Conservation (phyloP, 2,113 vertebrate genomes). For the Petrocephalus zakoni region DNA sequence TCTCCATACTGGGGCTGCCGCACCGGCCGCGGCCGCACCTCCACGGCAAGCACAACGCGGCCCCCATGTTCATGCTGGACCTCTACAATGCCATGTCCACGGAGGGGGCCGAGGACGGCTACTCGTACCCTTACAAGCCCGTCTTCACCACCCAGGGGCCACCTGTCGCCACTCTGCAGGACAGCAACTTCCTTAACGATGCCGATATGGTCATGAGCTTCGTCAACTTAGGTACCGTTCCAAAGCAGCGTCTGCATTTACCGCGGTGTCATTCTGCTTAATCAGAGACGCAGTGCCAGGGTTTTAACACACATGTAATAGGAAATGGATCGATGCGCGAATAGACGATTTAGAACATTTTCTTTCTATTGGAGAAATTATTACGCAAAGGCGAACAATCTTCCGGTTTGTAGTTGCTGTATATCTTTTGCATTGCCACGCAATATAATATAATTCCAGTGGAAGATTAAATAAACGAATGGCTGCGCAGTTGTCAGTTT, state of each 20-base stretch:
- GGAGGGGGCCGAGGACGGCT: slow-evolving; percentile 66
- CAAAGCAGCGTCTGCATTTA: neutral
- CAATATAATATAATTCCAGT: neutral
- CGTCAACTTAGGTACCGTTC: slow-evolving; percentile 82
- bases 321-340: neutral
- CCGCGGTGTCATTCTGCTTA: neutral
- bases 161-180: slow-evolving; percentile 75
- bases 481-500: neutral
- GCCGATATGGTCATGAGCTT: slow-evolving; percentile 99
- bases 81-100: slow-evolving; percentile 87
- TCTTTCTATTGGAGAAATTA: neutral
- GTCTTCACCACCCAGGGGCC: slow-evolving; percentile 72
- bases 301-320: neutral
- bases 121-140: slow-evolving; percentile 75
- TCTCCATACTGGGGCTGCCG: slow-evolving; percentile 92
- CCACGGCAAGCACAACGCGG: slow-evolving; percentile 83
- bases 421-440: neutral
- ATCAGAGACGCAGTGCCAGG: neutral
- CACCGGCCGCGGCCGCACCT: slow-evolving; percentile 87
- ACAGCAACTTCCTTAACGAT: slow-evolving; percentile 87
- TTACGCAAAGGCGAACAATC: neutral
- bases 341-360: neutral
- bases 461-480: neutral
- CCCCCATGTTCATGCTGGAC: slow-evolving; percentile 97
- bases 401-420: neutral